phyloP scores from a whole-genome alignment of 2,888 invertebrate genomes.

The Leptura quadrifasciata region DNA sequence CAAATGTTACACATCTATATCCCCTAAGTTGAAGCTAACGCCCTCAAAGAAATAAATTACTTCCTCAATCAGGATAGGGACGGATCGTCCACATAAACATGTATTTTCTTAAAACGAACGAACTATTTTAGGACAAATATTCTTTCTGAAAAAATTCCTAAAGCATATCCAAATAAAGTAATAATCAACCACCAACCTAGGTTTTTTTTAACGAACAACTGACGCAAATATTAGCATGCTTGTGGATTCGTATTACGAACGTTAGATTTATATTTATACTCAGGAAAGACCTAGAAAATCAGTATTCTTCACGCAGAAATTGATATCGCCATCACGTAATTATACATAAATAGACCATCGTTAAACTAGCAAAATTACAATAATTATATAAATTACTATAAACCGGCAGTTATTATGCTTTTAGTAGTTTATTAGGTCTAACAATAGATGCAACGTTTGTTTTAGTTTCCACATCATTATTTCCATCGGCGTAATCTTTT shows the following conservation, averaged over 20 bases:
- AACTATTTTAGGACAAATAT: too few relatives aligned
- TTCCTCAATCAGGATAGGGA: too few relatives aligned
- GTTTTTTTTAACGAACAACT: not conserved
- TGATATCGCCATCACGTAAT: not conserved
- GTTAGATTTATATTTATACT: not conserved
- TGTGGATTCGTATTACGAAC: not conserved
- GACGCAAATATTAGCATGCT: not conserved
- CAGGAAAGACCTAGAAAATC: not conserved
- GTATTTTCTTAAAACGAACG: too few relatives aligned
- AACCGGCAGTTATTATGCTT: not conserved
- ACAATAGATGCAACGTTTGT: constrained; percentile 3
- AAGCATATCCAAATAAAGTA: too few relatives aligned
- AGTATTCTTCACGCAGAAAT: not conserved
- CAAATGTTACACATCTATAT: too few relatives aligned
- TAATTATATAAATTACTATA: not conserved
- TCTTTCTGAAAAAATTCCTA: too few relatives aligned
- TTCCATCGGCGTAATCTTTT: not conserved
- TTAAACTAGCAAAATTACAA: constrained; percentile 1
- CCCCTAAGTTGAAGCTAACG: too few relatives aligned
- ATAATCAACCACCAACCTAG: too few relatives aligned
- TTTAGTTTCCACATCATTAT: constrained; percentile 21
- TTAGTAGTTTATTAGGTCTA: not conserved
- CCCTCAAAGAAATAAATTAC: too few relatives aligned
- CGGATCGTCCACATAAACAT: too few relatives aligned
- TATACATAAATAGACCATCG: not conserved